Conservation (phyloP, 2,113 vertebrate species). For the Emberiza fucata region DNA sequence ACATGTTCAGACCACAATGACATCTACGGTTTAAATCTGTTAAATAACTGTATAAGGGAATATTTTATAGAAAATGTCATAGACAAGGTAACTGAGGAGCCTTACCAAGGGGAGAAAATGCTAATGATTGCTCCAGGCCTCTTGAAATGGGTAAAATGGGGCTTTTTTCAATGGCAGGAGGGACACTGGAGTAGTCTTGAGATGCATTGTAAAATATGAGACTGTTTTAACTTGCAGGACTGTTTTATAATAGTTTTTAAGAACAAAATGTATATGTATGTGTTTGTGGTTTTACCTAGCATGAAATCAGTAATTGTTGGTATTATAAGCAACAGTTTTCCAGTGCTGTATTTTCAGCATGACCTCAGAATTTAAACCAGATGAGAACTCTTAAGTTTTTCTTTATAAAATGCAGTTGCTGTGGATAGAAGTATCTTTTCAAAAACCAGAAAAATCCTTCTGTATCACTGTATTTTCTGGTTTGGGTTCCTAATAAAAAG, state of each 20-base stretch:
- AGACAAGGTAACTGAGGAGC: constrained; percentile 5
- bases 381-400: background rate
- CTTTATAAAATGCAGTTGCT: background rate
- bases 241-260: background rate
- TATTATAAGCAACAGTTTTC: constrained; percentile 2
- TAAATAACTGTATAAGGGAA: constrained; percentile 71
- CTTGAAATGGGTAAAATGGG: constrained; percentile 12
- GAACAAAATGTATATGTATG: background rate
- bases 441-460: background rate
- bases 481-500: background rate
- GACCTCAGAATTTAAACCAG: background rate
- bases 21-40: constrained; percentile 81
- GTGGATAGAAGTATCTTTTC: background rate
- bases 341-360: background rate
- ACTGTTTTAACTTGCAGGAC: background rate
- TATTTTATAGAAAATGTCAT: constrained; percentile 62
- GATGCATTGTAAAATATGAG: background rate
- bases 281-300: background rate
- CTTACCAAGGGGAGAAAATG: background rate
- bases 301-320: background rate
- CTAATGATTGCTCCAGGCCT: constrained; percentile 54
- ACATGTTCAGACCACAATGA: constrained; percentile 73
- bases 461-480: background rate
- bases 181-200: background rate
- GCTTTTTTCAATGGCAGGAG: background rate